Conservation (phyloP, 2,797 vertebrate genomes). For the Myotis findleyi region DNA sequence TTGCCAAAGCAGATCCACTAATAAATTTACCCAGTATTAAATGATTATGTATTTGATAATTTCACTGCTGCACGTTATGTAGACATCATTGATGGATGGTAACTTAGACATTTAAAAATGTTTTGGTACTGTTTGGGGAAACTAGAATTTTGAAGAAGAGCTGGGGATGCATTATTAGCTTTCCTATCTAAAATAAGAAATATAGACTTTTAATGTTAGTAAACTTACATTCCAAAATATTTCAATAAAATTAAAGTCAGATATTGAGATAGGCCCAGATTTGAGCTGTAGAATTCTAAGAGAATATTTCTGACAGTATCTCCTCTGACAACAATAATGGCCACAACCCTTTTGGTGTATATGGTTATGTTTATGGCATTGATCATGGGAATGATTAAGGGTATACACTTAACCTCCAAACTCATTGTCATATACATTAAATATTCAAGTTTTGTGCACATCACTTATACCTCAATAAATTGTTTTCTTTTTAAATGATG, state of each 20-base stretch:
- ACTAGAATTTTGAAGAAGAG: neutral
- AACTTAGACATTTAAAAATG: slow-evolving; percentile 21
- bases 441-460: neutral
- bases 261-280: neutral
- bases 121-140: neutral
- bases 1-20: neutral
- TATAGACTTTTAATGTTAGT: neutral
- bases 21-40: neutral
- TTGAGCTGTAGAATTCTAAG: neutral
- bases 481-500: neutral
- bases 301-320: neutral
- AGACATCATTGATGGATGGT: neutral
- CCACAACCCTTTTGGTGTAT: neutral
- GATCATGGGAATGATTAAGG: neutral
- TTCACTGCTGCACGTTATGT: neutral
- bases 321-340: neutral
- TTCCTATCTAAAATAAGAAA: neutral
- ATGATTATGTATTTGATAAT: neutral
- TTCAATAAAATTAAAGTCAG: neutral
- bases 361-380: neutral
- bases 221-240: neutral
- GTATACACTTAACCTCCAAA: neutral
- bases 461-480: neutral
- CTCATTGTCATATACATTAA: neutral
- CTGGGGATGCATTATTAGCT: neutral